Base-by-base conservation (phyloP, 2,888 invertebrate species). In the Leptopilina drosophilae region DNA sequence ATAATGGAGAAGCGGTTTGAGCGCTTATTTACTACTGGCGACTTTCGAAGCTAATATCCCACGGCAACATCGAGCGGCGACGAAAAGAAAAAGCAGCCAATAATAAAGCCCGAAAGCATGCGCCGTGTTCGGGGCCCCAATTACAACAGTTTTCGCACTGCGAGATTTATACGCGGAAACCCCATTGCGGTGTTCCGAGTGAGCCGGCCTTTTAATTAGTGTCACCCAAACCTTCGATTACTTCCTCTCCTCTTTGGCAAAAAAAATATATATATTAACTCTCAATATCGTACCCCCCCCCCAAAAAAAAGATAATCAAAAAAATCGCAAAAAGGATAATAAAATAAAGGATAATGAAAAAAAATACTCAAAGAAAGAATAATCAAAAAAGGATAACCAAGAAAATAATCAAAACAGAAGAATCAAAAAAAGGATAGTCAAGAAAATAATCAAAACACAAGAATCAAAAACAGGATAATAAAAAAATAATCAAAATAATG, bases 91-190 rank as follows among this genome's bases (percentile, higher is more conserved):
- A 78, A 78, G 80, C 77, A 76, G 78, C 80, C 76, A 78, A 49
- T 81, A 81, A 81, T 81, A 81, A 81, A 78, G 81, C 80, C 65
- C 78, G 66, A 64, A 76, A 46, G 64, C 77, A 64, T 67, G 73
- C 78, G 73, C 78, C 81, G 67, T 81, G 73, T 81, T 80, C 79
- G 80, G 11, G 79, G 49, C 77, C 77, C 82, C 82, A 82, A 83
- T 85, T 85, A 85, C 86, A 82, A 84, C 81, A 80, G 86, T 85
- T 86, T 85, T 85, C 85, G 83, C 86, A 81, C 85, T 79, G 78
- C 69, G 79, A 79, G 82, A 82, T 83, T 84, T 83, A 82, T 80
- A 80, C 79, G 69, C 78, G 77, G 78, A 80, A 82, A 78, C 73
- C 73, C 73, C 73, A 73, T 53, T 26, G 69, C 69, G 56, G 73